phyloP scores from a whole-genome alignment of 1,140 invertebrate genomes.

The Forficula auricularia region DNA sequence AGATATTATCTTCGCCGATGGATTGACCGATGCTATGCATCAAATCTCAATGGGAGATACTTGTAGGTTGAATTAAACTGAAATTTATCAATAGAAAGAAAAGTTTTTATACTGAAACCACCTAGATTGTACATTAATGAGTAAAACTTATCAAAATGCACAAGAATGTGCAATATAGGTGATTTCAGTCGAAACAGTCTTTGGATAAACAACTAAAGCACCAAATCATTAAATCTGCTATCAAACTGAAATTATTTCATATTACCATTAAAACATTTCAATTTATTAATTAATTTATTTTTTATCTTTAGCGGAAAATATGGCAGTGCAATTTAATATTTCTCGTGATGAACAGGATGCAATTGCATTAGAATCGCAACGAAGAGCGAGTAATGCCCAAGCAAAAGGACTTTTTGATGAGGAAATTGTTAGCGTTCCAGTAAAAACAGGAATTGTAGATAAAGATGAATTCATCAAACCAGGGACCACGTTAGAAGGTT shows the following conservation, averaged over 20 bases:
- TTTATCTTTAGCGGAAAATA: conserved; percentile 48
- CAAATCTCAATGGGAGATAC: conserved; percentile 73
- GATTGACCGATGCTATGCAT: conserved; percentile 62
- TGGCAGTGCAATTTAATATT: conserved; percentile 50
- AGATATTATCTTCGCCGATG: conserved; percentile 61
- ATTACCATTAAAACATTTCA: no score
- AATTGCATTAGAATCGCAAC: conserved; percentile 55
- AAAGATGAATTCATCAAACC: conserved; percentile 50
- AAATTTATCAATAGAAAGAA: neutral
- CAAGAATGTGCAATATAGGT: no score
- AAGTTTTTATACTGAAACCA: neutral
- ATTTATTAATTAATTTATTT: neutral
- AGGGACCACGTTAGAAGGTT: conserved; percentile 35
- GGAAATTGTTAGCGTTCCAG: conserved; percentile 48
- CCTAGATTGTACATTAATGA: no score
- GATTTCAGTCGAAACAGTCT: no score
- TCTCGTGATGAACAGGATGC: conserved; percentile 56
- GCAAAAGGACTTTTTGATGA: conserved; percentile 44
- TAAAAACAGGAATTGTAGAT: conserved; percentile 28
- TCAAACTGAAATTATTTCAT: no score
- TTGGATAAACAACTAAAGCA: no score
- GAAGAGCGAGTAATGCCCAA: conserved; percentile 43
- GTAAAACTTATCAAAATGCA: no score
- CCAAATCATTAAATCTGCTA: no score
- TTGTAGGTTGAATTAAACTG: conserved; percentile 29